Conservation (phyloP, 2,888 invertebrate species). For the Orthosia cruda region DNA sequence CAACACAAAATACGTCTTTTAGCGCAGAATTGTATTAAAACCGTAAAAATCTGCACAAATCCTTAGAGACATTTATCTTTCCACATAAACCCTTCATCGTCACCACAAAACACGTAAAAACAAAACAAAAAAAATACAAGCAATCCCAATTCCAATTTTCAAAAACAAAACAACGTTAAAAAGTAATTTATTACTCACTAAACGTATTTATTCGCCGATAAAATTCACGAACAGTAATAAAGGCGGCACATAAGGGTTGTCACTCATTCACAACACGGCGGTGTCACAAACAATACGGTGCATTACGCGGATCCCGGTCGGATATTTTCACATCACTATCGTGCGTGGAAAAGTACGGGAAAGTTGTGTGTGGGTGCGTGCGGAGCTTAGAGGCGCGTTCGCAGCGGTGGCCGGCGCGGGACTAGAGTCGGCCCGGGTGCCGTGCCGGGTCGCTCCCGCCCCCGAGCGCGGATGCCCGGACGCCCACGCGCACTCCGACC, state of each 20-base stretch:
- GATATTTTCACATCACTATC: constrained; percentile 67
- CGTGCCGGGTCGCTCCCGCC: constrained; percentile 75
- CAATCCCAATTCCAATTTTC: constrained; percentile 41
- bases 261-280: constrained; percentile 66
- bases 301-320: constrained; percentile 59
- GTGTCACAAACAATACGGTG: constrained; percentile 64
- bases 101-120: constrained; percentile 9
- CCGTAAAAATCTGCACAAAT: neutral
- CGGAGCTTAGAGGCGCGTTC: constrained; percentile 73
- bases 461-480: constrained; percentile 59
- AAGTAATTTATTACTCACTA: constrained; percentile 66
- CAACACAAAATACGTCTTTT: neutral
- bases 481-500: constrained; percentile 62
- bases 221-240: constrained; percentile 62
- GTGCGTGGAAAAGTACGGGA: constrained; percentile 80
- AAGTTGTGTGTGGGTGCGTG: constrained; percentile 69
- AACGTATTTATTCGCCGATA: constrained; percentile 59
- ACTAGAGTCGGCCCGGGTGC: constrained; percentile 77
- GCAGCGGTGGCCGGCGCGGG: constrained; percentile 78
- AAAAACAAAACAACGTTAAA: constrained; percentile 53
- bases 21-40: neutral
- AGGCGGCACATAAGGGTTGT: constrained; percentile 61
- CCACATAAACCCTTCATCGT: neutral
- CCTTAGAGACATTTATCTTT: neutral
- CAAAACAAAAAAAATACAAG: constrained; percentile 23